Conservation (phyloP, 2,797 vertebrate genomes). For the Sebastes melanostomus region DNA sequence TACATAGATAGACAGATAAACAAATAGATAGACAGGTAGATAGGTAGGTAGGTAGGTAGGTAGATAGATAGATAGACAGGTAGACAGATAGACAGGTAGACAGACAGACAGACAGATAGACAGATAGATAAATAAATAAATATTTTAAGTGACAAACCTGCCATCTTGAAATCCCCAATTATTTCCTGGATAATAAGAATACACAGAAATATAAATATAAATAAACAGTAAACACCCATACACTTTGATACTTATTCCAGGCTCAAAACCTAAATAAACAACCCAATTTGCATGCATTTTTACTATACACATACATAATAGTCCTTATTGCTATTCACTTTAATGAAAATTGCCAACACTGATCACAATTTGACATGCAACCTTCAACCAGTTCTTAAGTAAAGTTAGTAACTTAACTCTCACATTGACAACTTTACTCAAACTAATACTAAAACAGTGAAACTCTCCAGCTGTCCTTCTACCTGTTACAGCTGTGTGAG, state of each 20-base stretch:
- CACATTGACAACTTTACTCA: neutral
- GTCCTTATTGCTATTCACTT: neutral
- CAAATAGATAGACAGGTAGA: fast-evolving
- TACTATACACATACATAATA: neutral
- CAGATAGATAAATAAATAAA: fast-evolving
- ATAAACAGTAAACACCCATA: neutral
- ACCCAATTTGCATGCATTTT: neutral
- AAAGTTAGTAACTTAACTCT: neutral
- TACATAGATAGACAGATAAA: neutral
- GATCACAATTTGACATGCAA: neutral
- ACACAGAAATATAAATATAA: neutral
- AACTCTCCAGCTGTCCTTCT: fast-evolving
- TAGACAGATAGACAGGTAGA: fast-evolving
- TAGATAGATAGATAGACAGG: fast-evolving
- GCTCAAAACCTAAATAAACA: no score
- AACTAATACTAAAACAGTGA: neutral
- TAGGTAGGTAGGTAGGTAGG: neutral
- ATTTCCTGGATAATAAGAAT: slow-evolving; percentile 26
- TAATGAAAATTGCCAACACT: neutral
- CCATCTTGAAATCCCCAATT: slow-evolving; percentile 66
- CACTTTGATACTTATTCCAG: neutral
- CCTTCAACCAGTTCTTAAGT: neutral
- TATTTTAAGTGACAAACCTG: slow-evolving; percentile 65
- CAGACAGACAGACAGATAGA: fast-evolving
- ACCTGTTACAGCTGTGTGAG: neutral